Evolutionary conservation across 2,888 invertebrate species (phyloP).

Genomic region (Corbicula japonica): DNA sequence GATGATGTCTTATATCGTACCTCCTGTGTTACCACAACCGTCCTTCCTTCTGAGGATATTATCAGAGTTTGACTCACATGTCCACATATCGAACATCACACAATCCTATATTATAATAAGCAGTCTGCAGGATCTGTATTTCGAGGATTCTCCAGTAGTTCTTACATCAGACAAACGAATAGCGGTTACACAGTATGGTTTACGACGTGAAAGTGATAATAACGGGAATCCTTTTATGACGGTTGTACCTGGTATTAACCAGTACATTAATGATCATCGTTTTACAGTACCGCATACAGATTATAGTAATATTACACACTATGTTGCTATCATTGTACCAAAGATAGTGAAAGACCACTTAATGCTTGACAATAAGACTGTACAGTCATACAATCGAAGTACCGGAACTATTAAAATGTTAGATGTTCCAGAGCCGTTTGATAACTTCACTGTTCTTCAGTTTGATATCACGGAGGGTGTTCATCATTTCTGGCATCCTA

Average conservation of each 20-base stretch:
- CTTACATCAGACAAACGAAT: neutral
- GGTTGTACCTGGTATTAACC: slow-evolving; percentile 13
- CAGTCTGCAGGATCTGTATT: slow-evolving; percentile 2
- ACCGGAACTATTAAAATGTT: neutral
- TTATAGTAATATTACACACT: slow-evolving; percentile 6
- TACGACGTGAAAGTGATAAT: neutral
- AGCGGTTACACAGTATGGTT: slow-evolving; percentile 16
- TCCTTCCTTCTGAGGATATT: slow-evolving; percentile 1
- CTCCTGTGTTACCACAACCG: slow-evolving; percentile 9
- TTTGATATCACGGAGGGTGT: neutral
- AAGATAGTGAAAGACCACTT: neutral
- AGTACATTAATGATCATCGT: slow-evolving; percentile 7
- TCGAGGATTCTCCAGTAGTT: neutral
- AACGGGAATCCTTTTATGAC: slow-evolving; percentile 14
- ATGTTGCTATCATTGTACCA: slow-evolving; percentile 17
- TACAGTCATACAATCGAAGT: neutral
- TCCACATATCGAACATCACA: too few relatives aligned
- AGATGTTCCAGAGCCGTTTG: slow-evolving; percentile 9
- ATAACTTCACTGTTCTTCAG: neutral
- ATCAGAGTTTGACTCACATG: neutral
- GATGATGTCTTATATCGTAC: slow-evolving; percentile 13
- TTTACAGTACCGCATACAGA: slow-evolving; percentile 12
- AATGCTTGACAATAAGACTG: neutral
- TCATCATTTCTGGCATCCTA: slow-evolving; percentile 7
- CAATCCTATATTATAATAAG: too few relatives aligned